Evolutionary conservation across 2,888 invertebrate genomes (phyloP).

Genomic region (Ophraella communa): DNA sequence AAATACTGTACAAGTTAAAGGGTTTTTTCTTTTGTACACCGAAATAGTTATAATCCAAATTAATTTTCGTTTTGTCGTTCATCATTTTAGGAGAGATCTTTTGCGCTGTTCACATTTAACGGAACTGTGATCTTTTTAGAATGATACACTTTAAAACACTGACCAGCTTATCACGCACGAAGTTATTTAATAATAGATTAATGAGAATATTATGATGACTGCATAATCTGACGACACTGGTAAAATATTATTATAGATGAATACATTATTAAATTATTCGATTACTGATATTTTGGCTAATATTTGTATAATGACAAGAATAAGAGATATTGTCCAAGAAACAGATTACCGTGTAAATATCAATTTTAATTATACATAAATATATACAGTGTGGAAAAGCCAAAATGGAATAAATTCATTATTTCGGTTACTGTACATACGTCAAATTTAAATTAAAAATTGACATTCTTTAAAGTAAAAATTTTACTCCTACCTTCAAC

Average conservation of each 20-base stretch:
- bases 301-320: background rate
- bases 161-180: conserved; percentile 29
- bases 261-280: background rate
- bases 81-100: conserved; percentile 17
- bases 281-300: background rate
- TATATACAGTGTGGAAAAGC: too few species aligned
- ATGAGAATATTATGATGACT: conserved; percentile 6
- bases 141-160: conserved; percentile 28
- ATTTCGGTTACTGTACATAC: too few species aligned
- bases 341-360: too few species aligned
- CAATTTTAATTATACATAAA: too few species aligned
- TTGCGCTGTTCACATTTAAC: conserved; percentile 16
- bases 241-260: background rate
- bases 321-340: too few species aligned
- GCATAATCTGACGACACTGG: conserved; percentile 12
- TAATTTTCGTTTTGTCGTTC: conserved; percentile 10
- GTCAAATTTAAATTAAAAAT: too few species aligned
- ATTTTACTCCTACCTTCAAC: too few species aligned
- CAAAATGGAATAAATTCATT: too few species aligned
- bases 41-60: conserved; percentile 11
- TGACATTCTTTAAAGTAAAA: too few species aligned
- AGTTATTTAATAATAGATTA: conserved; percentile 23
- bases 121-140: conserved; percentile 21
- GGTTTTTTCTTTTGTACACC: conserved; percentile 10
- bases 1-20: conserved; percentile 8